phyloP scores from a whole-genome alignment of 2,797 vertebrate genomes.

The Peromyscus melanophrys region DNA sequence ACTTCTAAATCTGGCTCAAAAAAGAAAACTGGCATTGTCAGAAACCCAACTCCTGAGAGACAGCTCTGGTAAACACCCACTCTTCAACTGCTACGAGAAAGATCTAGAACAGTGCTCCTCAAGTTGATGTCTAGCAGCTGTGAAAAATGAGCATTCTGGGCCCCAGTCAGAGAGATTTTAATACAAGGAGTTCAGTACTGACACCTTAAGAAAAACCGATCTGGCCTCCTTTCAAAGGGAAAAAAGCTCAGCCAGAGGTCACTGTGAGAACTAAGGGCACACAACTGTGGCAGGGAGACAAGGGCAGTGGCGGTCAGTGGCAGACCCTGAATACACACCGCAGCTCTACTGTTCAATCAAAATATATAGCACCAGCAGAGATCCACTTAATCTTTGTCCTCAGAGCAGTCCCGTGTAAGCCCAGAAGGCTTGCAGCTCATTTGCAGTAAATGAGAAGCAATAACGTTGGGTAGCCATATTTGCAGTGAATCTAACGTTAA shows the following conservation, averaged over 20 bases:
- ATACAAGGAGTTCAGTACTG: background rate
- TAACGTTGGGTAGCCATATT: constrained; percentile 62
- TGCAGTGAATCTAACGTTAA: constrained; percentile 63
- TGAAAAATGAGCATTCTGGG: constrained; percentile 25
- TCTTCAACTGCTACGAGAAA: background rate
- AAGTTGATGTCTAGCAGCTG: background rate
- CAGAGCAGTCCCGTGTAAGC: constrained; percentile 44
- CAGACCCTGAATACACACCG: constrained; percentile 1
- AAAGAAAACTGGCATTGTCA: constrained; percentile 9
- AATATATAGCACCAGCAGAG: constrained; percentile 46
- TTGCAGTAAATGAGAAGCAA: constrained; percentile 70
- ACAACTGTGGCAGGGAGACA: background rate
- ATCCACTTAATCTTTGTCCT: constrained; percentile 74
- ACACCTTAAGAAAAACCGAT: constrained; percentile 30
- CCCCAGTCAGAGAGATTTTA: constrained; percentile 10
- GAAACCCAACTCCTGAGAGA: background rate
- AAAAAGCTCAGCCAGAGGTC: background rate
- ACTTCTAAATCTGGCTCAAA: constrained; percentile 1
- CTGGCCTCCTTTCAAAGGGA: background rate
- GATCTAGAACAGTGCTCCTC: constrained; percentile 1
- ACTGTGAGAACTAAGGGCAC: background rate
- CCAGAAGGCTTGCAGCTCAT: constrained; percentile 66
- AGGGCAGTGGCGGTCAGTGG: background rate
- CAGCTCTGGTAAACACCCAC: background rate
- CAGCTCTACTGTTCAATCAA: constrained; percentile 34